Evolutionary conservation across 2,113 vertebrate genomes (phyloP).

Genomic region (Callionymus lyra): DNA sequence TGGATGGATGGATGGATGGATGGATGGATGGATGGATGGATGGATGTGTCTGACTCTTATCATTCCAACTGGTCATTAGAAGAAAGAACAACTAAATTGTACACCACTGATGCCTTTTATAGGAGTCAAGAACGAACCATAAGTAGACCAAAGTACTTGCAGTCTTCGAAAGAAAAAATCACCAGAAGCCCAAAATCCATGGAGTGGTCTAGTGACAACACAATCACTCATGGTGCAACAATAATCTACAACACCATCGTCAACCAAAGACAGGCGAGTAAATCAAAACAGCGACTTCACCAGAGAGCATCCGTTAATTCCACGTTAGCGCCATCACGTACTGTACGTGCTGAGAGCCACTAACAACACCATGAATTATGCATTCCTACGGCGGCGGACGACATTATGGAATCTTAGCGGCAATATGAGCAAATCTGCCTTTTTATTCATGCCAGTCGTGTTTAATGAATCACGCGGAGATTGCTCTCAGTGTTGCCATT

Average conservation of each 20-base stretch:
- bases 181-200: too few relatives aligned
- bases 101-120: too few relatives aligned
- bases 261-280: constrained; percentile 19
- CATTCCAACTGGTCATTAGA: too few relatives aligned
- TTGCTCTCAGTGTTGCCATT: constrained; percentile 60
- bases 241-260: too few relatives aligned
- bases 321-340: constrained; percentile 12
- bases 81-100: too few relatives aligned
- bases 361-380: constrained; percentile 63
- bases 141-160: too few relatives aligned
- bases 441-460: constrained; percentile 60
- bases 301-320: constrained; percentile 30
- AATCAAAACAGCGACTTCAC: constrained; percentile 25
- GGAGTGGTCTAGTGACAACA: too few relatives aligned
- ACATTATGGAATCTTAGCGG: constrained; percentile 60
- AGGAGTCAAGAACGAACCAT: too few relatives aligned
- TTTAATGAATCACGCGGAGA: constrained; percentile 62
- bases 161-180: too few relatives aligned
- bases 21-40: too few relatives aligned
- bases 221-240: constrained; percentile 20
- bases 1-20: too few relatives aligned
- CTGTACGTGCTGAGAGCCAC: constrained; percentile 22
- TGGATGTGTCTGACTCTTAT: too few relatives aligned
- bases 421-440: constrained; percentile 59
- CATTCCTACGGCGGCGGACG: constrained; percentile 46